These are phyloP conservation scores for Porites australiensis DNA, from an alignment of 64 coral and sea anemone species.

Conservation along the genomic window DNA sequence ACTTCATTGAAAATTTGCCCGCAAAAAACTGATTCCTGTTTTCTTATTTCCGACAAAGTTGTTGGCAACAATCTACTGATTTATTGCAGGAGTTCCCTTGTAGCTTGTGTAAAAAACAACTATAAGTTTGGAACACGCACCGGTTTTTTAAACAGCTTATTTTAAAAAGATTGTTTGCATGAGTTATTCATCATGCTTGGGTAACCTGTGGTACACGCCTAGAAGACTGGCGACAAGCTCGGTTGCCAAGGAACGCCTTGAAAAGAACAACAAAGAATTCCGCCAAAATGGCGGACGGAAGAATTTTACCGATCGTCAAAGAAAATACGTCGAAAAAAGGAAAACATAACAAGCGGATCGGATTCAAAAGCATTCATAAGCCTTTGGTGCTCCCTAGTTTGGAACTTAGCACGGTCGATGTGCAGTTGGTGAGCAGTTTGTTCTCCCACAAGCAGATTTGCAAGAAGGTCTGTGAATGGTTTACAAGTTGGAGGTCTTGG, in stretches of 20 bases:
- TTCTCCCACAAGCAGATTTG: constrained; percentile 86
- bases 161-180: too few species aligned
- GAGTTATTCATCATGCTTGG: too few species aligned
- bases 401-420: constrained; percentile 72
- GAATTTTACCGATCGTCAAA: constrained; percentile 14
- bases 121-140: too few species aligned
- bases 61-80: too few species aligned
- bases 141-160: too few species aligned
- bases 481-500: constrained; percentile 88
- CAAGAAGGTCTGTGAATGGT: constrained; percentile 93
- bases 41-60: too few species aligned
- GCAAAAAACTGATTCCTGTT: too few species aligned
- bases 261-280: not conserved
- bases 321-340: not conserved
- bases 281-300: constrained; percentile 32
- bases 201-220: too few species aligned
- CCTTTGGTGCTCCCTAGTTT: constrained; percentile 75
- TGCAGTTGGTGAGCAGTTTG: constrained; percentile 67
- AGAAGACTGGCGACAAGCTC: constrained; percentile 12
- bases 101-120: too few species aligned
- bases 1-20: too few species aligned
- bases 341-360: constrained; percentile 9
- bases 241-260: constrained; percentile 46
- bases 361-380: constrained; percentile 36
- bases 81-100: too few species aligned